phyloP scores from a whole-genome alignment of 2,113 vertebrate species.

The Pollimyrus isidori region DNA sequence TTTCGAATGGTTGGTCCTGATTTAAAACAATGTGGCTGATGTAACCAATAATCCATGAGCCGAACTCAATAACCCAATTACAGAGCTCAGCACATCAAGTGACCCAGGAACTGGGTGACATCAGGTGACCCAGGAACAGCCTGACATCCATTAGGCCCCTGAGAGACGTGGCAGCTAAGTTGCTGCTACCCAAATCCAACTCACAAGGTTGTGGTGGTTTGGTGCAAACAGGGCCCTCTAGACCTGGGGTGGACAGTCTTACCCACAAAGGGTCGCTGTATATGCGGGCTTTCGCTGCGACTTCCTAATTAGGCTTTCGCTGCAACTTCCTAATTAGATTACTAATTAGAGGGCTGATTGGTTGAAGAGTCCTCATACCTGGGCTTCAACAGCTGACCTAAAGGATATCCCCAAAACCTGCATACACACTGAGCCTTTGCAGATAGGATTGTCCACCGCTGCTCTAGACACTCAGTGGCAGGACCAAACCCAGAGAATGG shows the following conservation, averaged over 20 bases:
- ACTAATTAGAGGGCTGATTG: too few relatives aligned
- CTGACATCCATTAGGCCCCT: not conserved
- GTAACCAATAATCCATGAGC: slow-evolving; percentile 19
- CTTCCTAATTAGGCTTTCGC: too few relatives aligned
- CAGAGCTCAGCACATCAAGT: not conserved
- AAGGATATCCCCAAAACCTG: too few relatives aligned
- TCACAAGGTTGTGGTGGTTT: not conserved
- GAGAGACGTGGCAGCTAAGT: not conserved
- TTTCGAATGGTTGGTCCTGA: not conserved
- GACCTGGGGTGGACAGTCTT: too few relatives aligned
- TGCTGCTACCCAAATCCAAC: not conserved
- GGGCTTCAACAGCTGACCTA: too few relatives aligned
- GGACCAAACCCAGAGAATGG: not conserved
- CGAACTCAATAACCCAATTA: slow-evolving; percentile 33
- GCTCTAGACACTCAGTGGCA: not conserved
- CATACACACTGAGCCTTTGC: too few relatives aligned
- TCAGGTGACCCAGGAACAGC: not conserved
- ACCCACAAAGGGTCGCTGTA: too few relatives aligned
- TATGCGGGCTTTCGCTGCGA: too few relatives aligned
- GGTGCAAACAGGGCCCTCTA: not conserved
- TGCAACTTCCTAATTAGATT: too few relatives aligned
- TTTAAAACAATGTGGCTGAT: not conserved
- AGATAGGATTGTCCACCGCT: too few relatives aligned
- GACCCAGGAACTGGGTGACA: not conserved
- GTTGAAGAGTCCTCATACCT: too few relatives aligned